phyloP scores from a whole-genome alignment of 2,113 vertebrate species.

The Hemiprocne comata region DNA sequence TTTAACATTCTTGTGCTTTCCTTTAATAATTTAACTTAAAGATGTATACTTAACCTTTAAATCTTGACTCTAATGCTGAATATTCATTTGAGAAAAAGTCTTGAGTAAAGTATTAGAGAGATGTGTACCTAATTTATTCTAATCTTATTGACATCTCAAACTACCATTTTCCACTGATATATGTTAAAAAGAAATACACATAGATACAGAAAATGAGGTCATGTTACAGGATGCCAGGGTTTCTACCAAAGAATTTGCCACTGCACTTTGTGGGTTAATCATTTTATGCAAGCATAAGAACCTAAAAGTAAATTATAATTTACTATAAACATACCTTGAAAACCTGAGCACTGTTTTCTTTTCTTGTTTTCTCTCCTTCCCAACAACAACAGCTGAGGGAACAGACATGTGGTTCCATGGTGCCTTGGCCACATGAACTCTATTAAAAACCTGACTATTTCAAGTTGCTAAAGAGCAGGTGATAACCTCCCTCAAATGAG shows the following conservation, averaged over 20 bases:
- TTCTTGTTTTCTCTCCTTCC: neutral
- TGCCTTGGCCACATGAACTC: neutral
- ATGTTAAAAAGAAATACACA: neutral
- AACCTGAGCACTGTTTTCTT: neutral
- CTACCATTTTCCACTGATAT: neutral
- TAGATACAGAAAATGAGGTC: neutral
- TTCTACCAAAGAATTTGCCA: neutral
- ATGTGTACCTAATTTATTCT: neutral
- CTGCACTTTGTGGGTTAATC: neutral
- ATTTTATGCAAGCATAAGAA: neutral
- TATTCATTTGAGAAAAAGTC: neutral
- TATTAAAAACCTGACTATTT: conserved; percentile 25
- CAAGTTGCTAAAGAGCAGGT: neutral
- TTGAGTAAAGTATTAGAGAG: neutral
- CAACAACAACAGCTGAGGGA: neutral
- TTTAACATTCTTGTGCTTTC: neutral
- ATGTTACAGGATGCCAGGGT: neutral
- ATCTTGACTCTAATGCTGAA: neutral
- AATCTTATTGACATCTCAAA: neutral
- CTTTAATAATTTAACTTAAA: neutral
- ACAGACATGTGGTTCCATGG: neutral
- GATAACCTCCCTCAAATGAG: neutral
- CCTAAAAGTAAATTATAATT: neutral
- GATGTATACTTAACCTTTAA: neutral
- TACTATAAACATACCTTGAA: neutral